Base-by-base conservation (phyloP, 2,113 vertebrate genomes). In the Amblyornis subalaris region DNA sequence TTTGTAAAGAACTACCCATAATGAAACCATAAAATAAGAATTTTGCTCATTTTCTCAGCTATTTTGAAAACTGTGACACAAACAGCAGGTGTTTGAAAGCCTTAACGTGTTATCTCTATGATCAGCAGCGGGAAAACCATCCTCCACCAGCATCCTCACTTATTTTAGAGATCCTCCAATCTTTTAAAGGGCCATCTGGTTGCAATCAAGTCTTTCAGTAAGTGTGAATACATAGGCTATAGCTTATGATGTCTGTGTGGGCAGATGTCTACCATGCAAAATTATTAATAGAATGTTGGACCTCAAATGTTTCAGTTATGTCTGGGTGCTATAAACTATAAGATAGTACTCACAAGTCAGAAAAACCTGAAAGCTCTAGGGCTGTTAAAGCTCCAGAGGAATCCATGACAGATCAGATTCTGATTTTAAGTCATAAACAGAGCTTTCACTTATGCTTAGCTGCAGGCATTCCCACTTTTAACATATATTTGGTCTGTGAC, bases 51-150 rank as follows among this genome's bases (percentile, higher is more conserved):
- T 94, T 73, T 94, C 20, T 81, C 38, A 78, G 18, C 15, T 89
- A 21, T 93, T 94, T 93, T 92, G 65, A 93, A 83, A 86, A 93
- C 64, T 47, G 25, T 72, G 50, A 58, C 35, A 75, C 14, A 92
- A 94, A 79, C 29, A 88, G 25, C 65, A 93, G 61, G 47, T 82
- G 72, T 77, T 94, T 60, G 61, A 93, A 89, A 94, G 38, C 18
- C 75, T 80, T 91, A 90, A 40, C 54, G 4, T 73, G 53, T 47
- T 92, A 9, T 64, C 66, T 76, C 51, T 50, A 29, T 65, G 47
- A 84, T 72, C 26, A 64, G 14, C 44, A 93, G 36, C 33, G 79
- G n/a, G 62, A 69, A 91, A 77, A 90, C 25, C 48, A 45, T 11
- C 15, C 16, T 80, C 12, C 6, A 60, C 14, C 21, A 55, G 3